Evolutionary conservation across 2,888 invertebrate species (phyloP).

Genomic region (Tryphoninae sp.): DNA sequence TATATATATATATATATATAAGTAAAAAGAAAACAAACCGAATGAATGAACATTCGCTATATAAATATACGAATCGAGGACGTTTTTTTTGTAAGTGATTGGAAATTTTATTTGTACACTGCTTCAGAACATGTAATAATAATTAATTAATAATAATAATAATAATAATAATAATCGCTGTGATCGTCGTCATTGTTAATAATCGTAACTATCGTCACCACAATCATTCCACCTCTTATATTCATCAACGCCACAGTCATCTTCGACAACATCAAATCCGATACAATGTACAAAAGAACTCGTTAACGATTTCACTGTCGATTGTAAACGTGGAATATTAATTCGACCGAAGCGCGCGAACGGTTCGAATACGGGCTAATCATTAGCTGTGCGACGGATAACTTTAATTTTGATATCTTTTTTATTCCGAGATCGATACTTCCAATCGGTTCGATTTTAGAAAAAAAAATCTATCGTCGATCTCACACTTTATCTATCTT

Average conservation of each 20-base stretch:
- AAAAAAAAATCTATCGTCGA: constrained; percentile 1
- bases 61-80: constrained; percentile 48
- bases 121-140: constrained; percentile 68
- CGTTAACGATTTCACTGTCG: constrained; percentile 56
- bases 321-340: constrained; percentile 52
- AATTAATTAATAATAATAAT: constrained; percentile 61
- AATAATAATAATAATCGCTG: constrained; percentile 65
- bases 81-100: constrained; percentile 66
- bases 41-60: constrained; percentile 41
- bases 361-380: constrained; percentile 34
- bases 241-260: constrained; percentile 56
- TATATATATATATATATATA: not conserved
- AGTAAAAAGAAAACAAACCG: constrained; percentile 7
- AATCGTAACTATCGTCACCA: constrained; percentile 65
- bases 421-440: not conserved
- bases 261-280: constrained; percentile 64
- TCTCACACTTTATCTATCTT: constrained; percentile 33
- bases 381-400: constrained; percentile 21
- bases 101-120: constrained; percentile 68
- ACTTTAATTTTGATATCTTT: not conserved
- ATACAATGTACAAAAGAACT: constrained; percentile 66
- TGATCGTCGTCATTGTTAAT: constrained; percentile 64
- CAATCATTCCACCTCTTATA: constrained; percentile 55
- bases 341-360: constrained; percentile 48
- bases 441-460: not conserved